Conservation (phyloP, 2,888 invertebrate species). For the Onthophagus sagittarius region DNA sequence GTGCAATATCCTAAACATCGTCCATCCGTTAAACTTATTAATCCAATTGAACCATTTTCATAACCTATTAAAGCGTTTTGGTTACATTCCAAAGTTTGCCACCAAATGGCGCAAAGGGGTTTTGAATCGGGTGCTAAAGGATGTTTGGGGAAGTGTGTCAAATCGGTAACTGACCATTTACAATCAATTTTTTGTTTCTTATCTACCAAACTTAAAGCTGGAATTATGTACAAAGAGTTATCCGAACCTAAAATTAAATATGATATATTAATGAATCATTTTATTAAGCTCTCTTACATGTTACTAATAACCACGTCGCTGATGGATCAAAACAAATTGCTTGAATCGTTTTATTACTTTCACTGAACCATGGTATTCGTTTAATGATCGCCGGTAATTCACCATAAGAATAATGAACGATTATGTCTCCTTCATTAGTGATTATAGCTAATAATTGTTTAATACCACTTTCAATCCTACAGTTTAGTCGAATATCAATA, state of each 20-base stretch:
- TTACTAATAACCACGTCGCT: conserved; percentile 70
- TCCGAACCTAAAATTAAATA: conserved; percentile 49
- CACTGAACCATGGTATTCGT: conserved; percentile 46
- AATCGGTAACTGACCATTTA: conserved; percentile 57
- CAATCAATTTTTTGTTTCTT: conserved; percentile 53
- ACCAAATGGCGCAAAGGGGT: conserved; percentile 68
- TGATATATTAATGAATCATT: background rate
- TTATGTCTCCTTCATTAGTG: conserved; percentile 45
- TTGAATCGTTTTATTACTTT: conserved; percentile 51
- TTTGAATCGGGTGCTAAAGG: conserved; percentile 43
- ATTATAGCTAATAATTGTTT: conserved; percentile 46
- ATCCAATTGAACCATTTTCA: conserved; percentile 56
- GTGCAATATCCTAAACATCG: conserved; percentile 63
- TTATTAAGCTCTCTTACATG: conserved; percentile 42
- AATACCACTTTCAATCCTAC: conserved; percentile 46
- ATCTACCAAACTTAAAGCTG: conserved; percentile 57
- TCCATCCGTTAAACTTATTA: conserved; percentile 68
- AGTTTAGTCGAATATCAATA: conserved; percentile 44
- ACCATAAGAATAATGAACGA: conserved; percentile 46
- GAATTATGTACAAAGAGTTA: conserved; percentile 60
- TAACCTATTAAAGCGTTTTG: conserved; percentile 70
- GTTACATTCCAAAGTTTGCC: conserved; percentile 70
- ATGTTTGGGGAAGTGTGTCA: conserved; percentile 52
- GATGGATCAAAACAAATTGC: conserved; percentile 81
- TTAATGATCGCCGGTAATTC: conserved; percentile 44